Conservation (phyloP, 2,113 vertebrate species). For the Sinocyclocheilus rhinocerous region DNA sequence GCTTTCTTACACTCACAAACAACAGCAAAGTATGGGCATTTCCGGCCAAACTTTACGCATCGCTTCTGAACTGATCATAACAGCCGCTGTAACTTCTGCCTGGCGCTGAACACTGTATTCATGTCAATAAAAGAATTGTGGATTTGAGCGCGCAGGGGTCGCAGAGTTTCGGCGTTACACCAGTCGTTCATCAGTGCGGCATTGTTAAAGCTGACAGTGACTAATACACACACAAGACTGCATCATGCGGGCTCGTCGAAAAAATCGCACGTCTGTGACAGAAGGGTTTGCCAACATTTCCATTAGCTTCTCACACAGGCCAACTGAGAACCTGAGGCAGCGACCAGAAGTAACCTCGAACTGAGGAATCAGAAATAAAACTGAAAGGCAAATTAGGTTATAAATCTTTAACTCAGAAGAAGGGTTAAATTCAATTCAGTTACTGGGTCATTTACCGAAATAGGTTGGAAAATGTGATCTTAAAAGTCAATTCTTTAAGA, state of each 20-base stretch:
- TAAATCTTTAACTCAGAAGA: not conserved
- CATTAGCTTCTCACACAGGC: slow-evolving; percentile 25
- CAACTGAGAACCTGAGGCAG: not conserved
- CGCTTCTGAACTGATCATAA: not conserved
- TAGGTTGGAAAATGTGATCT: not conserved
- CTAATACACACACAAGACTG: slow-evolving; percentile 30
- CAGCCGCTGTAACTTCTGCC: not conserved
- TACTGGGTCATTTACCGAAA: not conserved
- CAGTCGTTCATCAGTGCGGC: slow-evolving; percentile 32
- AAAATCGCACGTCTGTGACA: slow-evolving; percentile 24
- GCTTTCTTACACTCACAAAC: not conserved
- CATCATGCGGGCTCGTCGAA: slow-evolving; percentile 15
- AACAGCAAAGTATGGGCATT: not conserved
- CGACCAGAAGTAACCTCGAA: slow-evolving; percentile 8
- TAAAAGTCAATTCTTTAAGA: not conserved
- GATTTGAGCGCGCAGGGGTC: not conserved
- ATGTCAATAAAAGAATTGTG: not conserved
- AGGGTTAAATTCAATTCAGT: not conserved
- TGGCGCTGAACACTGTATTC: not conserved
- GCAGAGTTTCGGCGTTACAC: not conserved
- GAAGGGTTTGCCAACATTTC: slow-evolving; percentile 41
- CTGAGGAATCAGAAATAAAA: slow-evolving; percentile 12
- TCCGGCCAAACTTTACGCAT: not conserved
- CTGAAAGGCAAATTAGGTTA: not conserved
- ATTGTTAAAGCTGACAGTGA: slow-evolving; percentile 47